Percentiles rank a stretch among this genome's conserved stretches.
These are phyloP conservation scores for Nemoura dubitans DNA, from an alignment of 2,888 invertebrate species.

Conservation along the genomic window DNA sequence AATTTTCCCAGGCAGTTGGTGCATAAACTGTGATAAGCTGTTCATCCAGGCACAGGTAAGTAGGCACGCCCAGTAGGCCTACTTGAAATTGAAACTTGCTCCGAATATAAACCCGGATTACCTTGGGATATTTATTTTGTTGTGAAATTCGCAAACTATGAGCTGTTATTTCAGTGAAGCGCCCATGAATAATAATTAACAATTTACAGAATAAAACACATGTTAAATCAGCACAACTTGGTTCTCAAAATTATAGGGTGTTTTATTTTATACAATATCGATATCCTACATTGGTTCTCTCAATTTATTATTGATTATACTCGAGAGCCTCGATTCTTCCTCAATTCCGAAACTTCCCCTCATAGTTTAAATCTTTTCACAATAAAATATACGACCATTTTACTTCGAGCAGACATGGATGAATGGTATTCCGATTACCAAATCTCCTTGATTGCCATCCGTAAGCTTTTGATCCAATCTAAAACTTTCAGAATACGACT, in stretches of 20 bases:
- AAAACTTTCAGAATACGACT: slow-evolving; percentile 17
- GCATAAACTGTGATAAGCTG: not conserved
- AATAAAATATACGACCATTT: slow-evolving; percentile 25
- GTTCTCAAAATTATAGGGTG: too few relatives aligned
- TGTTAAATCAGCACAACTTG: not conserved
- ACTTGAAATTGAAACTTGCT: not conserved
- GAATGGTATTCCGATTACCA: slow-evolving; percentile 33
- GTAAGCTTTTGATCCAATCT: slow-evolving; percentile 43
- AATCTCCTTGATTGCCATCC: slow-evolving; percentile 35
- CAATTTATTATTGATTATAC: not conserved
- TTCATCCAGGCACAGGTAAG: not conserved
- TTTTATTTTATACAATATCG: too few relatives aligned
- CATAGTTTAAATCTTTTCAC: not conserved
- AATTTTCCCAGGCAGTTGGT: not conserved
- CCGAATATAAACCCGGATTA: not conserved
- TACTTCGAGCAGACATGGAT: slow-evolving; percentile 4
- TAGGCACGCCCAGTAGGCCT: not conserved
- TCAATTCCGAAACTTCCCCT: not conserved
- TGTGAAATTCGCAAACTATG: not conserved
- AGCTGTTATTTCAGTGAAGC: not conserved
- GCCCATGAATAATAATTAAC: not conserved
- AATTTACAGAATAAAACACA: not conserved
- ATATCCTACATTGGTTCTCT: not conserved
- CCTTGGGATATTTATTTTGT: not conserved
- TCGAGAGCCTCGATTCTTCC: not conserved